phyloP scores from a whole-genome alignment of 2,113 vertebrate species.

The Scophthalmus maximus region DNA sequence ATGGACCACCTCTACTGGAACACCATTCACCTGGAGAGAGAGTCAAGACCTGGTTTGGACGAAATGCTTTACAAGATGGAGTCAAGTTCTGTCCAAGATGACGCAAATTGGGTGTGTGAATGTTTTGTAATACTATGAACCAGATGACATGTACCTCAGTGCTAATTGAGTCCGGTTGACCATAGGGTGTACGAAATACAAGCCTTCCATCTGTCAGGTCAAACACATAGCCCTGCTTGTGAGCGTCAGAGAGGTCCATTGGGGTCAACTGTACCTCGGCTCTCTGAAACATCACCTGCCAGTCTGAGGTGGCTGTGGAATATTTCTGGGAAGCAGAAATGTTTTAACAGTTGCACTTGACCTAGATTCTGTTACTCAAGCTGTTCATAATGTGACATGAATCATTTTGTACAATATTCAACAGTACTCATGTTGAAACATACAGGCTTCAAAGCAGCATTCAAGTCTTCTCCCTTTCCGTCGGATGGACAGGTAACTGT shows the following conservation, averaged over 20 bases:
- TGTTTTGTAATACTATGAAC: too few relatives aligned
- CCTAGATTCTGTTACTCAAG: background rate
- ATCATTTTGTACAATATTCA: too few relatives aligned
- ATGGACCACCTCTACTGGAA: conserved; percentile 69
- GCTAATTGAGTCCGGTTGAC: conserved; percentile 60
- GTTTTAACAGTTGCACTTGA: background rate
- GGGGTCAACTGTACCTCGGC: conserved; percentile 25
- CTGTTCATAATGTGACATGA: too few relatives aligned
- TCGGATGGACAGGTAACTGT: conserved; percentile 35
- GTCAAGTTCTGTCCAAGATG: too few relatives aligned
- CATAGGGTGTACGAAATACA: conserved; percentile 69
- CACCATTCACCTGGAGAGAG: conserved; percentile 54
- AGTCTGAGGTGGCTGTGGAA: conserved; percentile 39
- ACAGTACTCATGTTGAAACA: background rate
- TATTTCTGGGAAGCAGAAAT: conserved; percentile 17
- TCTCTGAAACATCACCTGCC: conserved; percentile 70
- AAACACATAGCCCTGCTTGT: conserved; percentile 53
- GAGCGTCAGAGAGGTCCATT: conserved; percentile 54
- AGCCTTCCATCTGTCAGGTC: conserved; percentile 46
- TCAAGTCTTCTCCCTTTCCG: conserved; percentile 29
- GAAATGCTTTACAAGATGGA: fast-evolving
- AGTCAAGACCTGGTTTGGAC: background rate
- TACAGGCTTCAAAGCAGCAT: conserved; percentile 42
- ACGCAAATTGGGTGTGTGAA: too few relatives aligned
- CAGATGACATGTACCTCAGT: too few relatives aligned